Conservation (phyloP, 1,140 invertebrate genomes). For the Brachionus sp. region DNA sequence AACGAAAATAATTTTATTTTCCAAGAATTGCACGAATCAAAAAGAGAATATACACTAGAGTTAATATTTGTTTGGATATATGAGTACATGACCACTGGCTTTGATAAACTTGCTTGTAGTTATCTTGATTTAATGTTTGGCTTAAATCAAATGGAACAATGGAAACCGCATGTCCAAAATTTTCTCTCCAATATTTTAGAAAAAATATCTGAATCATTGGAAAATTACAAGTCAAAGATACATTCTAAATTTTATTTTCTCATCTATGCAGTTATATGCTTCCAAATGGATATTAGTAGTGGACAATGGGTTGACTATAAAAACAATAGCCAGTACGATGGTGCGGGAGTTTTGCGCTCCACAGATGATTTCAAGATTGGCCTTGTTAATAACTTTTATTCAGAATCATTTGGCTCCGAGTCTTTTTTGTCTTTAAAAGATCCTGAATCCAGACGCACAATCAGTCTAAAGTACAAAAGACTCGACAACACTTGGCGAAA, state of each 20-base stretch:
- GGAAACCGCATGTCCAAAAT: not conserved
- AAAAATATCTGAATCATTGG: not conserved
- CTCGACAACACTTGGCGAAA: not conserved
- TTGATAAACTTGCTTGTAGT: not conserved
- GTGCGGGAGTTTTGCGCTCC: not conserved
- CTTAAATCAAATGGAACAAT: not conserved
- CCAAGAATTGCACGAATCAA: not conserved
- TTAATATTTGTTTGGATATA: slow-evolving; percentile 13
- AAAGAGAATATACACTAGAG: slow-evolving; percentile 8
- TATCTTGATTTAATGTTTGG: not conserved
- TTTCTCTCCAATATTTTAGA: not conserved
- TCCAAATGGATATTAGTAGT: not conserved
- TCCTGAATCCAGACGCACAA: not conserved
- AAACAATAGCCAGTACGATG: not conserved
- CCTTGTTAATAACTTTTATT: not conserved
- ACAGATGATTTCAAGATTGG: not conserved
- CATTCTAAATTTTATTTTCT: slow-evolving; percentile 13
- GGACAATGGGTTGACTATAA: slow-evolving; percentile 31
- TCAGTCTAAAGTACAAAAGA: not conserved
- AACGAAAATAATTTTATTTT: not conserved
- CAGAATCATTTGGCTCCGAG: not conserved
- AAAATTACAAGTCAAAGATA: not conserved
- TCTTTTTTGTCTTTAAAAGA: not conserved
- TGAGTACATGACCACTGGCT: not conserved
- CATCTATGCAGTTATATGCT: slow-evolving; percentile 11